Conservation (phyloP, 1,140 invertebrate genomes). For the Acromyrmex echinatior region DNA sequence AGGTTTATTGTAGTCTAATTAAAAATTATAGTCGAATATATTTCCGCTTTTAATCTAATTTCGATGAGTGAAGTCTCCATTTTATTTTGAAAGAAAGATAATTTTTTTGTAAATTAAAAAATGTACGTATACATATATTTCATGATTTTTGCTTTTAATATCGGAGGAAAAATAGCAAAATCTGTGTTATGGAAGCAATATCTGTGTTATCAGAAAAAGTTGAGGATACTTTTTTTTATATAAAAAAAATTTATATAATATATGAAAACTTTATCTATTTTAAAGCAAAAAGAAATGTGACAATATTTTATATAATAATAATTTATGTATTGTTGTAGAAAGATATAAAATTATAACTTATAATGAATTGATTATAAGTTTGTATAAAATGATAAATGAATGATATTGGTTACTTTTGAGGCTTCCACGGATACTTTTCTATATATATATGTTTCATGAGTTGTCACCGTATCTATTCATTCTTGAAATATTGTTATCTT, state of each 20-base stretch:
- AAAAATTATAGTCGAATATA: not conserved
- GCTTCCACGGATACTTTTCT: too few species aligned
- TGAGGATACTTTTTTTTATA: not conserved
- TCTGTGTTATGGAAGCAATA: not conserved
- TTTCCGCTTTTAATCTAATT: not conserved
- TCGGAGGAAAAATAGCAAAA: not conserved
- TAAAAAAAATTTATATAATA: not conserved
- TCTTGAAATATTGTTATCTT: too few species aligned
- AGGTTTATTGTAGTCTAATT: not conserved
- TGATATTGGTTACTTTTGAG: not conserved
- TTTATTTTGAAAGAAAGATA: not conserved
- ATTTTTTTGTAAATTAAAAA: not conserved
- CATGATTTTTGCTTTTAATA: slow-evolving; percentile 12
- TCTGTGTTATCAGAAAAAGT: not conserved
- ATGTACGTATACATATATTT: not conserved
- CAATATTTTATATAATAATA: not conserved
- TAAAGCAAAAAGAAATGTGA: not conserved
- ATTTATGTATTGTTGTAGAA: not conserved
- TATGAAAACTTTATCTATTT: not conserved
- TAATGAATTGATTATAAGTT: not conserved
- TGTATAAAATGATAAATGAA: not conserved
- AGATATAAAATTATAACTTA: slow-evolving; percentile 4
- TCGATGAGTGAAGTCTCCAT: not conserved
- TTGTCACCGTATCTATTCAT: too few species aligned
- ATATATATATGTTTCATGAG: too few species aligned